phyloP scores from a whole-genome alignment of 1,140 invertebrate species.

The Heterodera schachtii region DNA sequence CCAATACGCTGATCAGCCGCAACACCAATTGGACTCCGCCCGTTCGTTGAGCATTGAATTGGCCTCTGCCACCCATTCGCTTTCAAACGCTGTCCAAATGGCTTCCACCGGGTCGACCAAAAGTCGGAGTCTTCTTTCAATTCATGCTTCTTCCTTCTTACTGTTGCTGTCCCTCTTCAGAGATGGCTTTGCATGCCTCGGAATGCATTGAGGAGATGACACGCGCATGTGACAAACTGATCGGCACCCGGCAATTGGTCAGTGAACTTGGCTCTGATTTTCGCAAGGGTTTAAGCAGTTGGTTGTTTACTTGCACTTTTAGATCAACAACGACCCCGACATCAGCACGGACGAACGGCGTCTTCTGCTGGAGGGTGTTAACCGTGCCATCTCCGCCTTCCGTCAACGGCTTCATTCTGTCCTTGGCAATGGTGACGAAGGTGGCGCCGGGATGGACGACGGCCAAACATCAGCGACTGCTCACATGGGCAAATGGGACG shows the following conservation, averaged over 20 bases:
- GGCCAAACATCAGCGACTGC: neutral
- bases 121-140: neutral
- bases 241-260: slow-evolving; percentile 39
- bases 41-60: slow-evolving; percentile 9
- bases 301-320: neutral
- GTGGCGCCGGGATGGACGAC: neutral
- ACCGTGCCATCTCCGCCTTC: slow-evolving; percentile 22
- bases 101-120: slow-evolving; percentile 15
- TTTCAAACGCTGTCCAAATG: slow-evolving; percentile 8
- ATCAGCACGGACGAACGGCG: slow-evolving; percentile 27
- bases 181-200: slow-evolving; percentile 36
- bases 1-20: neutral
- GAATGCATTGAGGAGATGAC: slow-evolving; percentile 45
- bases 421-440: neutral
- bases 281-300: neutral
- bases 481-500: neutral
- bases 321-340: slow-evolving; percentile 33
- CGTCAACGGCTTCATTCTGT: slow-evolving; percentile 26
- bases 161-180: slow-evolving; percentile 14
- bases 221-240: slow-evolving; percentile 36
- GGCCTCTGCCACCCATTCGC: slow-evolving; percentile 6
- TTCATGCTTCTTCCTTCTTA: neutral
- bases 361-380: slow-evolving; percentile 22
- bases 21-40: neutral
- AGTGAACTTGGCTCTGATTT: neutral